A percentile compares a stretch with the other conserved stretches of the same genome.
phyloP scores from a whole-genome alignment of 2,888 invertebrate genomes.

The Aleiodes testaceus region DNA sequence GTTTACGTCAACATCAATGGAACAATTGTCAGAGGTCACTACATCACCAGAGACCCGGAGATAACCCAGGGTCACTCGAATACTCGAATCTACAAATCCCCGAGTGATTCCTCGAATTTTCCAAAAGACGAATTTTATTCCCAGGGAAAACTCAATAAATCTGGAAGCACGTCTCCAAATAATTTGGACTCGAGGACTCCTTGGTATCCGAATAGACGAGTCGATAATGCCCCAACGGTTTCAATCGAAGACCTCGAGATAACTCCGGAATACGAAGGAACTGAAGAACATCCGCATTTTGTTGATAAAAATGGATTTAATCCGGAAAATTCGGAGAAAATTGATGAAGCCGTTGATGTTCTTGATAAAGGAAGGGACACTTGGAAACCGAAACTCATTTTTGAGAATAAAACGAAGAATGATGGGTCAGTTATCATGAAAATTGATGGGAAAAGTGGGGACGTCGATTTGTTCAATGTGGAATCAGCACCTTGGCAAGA shows the following conservation, averaged over 20 bases:
- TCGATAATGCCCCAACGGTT: constrained; percentile 48
- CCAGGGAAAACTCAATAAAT: background rate
- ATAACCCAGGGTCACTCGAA: constrained; percentile 63
- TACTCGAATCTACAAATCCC: constrained; percentile 50
- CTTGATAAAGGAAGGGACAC: constrained; percentile 53
- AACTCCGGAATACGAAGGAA: background rate
- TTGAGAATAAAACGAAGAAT: constrained; percentile 56
- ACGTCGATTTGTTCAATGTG: constrained; percentile 59
- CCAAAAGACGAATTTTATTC: constrained; percentile 9
- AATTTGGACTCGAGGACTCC: constrained; percentile 11
- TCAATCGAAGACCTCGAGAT: constrained; percentile 54
- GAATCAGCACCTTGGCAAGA: constrained; percentile 56
- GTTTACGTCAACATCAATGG: constrained; percentile 58
- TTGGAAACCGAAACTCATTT: constrained; percentile 62
- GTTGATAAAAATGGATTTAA: constrained; percentile 21
- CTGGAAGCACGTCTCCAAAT: background rate
- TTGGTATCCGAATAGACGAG: no score
- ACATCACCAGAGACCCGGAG: constrained; percentile 57
- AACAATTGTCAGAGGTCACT: constrained; percentile 54
- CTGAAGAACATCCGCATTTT: constrained; percentile 11
- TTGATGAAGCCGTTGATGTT: constrained; percentile 53
- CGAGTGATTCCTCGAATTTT: constrained; percentile 3
- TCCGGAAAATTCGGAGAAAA: background rate
- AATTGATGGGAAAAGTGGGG: constrained; percentile 56
- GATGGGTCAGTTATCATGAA: constrained; percentile 62